Base-by-base conservation (phyloP, 2,888 invertebrate species). In the Yponomeuta sedellus region DNA sequence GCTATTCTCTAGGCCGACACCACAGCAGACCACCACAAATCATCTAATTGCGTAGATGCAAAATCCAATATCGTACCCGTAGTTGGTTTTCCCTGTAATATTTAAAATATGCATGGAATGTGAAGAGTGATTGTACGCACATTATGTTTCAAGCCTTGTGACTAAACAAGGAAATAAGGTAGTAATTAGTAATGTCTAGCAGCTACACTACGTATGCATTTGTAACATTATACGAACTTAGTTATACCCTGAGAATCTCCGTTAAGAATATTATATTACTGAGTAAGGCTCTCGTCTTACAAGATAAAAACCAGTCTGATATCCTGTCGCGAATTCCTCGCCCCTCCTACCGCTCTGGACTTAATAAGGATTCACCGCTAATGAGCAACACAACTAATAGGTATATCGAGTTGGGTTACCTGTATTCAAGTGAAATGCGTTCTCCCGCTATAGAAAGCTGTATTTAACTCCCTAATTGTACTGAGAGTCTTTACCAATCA, bases 241-340 rank as follows among this genome's bases (percentile, higher is more conserved):
- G 44, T 52, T 52, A 52, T 52, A 52, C 44, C 12, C 16, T 52
- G 44, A 52, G 44, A 52, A 52, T 52, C 44, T 52, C 44, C 16
- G 44, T 16, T 52, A 52, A 12, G 16, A 16, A 52, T 52, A 52
- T 52, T 52, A 52, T 52, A 52, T 52, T 52, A 52, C 44, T 16
- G 44, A 52, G 44, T 16, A 5, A 52, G 44, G 44, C 44, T 52
- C 59, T 59, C 59, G 59, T 59, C 59, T 59, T 59, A 59, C 59
- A 20, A 59, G 59, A 19, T 59, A 20, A 59, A 71, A 74, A 73
- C 75, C 69, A 69, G 73, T 73, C 71, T 70, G 19, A 66, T 70
- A 72, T 74, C 74, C 73, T 72, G 72, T 62, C 66, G 20, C 12
- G 59, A 63, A 52, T 52, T 52, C 44, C 44, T 16, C 44, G 25